Percentiles rank a stretch among this genome's conserved stretches.
Conservation (phyloP, 2,888 invertebrate genomes). For the Pseudolycoriella hygida region DNA sequence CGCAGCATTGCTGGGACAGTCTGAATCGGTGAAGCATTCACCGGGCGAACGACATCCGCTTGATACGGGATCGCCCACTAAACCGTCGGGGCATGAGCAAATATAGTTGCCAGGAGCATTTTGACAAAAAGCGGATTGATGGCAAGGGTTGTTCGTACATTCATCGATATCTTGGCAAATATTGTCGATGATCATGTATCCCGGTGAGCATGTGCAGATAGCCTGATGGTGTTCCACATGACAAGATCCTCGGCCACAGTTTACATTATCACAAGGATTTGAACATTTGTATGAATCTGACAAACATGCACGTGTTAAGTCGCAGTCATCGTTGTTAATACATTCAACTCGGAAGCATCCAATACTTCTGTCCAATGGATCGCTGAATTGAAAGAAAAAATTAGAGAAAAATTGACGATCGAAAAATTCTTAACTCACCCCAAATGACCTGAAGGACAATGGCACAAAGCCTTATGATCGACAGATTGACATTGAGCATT, state of each 20-base stretch:
- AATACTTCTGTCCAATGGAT: constrained; percentile 52
- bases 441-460: constrained; percentile 62
- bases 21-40: constrained; percentile 60
- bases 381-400: constrained; percentile 19
- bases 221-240: constrained; percentile 51
- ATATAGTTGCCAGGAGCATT: constrained; percentile 61
- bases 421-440: constrained; percentile 29
- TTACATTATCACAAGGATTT: constrained; percentile 64
- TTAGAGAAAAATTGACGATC: no score
- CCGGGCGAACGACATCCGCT: constrained; percentile 67
- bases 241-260: constrained; percentile 69
- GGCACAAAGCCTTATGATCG: constrained; percentile 54
- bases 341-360: constrained; percentile 87
- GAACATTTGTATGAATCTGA: constrained; percentile 52
- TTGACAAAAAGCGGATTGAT: constrained; percentile 55
- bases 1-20: constrained; percentile 60
- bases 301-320: constrained; percentile 58
- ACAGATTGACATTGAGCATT: constrained; percentile 59
- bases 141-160: constrained; percentile 61
- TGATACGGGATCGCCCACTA: constrained; percentile 57
- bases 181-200: constrained; percentile 47
- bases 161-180: constrained; percentile 68
- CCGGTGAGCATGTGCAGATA: constrained; percentile 55
- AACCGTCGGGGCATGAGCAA: constrained; percentile 60
- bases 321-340: constrained; percentile 55